phyloP scores from a whole-genome alignment of 2,113 vertebrate species.

The Gobiocypris rarus region DNA sequence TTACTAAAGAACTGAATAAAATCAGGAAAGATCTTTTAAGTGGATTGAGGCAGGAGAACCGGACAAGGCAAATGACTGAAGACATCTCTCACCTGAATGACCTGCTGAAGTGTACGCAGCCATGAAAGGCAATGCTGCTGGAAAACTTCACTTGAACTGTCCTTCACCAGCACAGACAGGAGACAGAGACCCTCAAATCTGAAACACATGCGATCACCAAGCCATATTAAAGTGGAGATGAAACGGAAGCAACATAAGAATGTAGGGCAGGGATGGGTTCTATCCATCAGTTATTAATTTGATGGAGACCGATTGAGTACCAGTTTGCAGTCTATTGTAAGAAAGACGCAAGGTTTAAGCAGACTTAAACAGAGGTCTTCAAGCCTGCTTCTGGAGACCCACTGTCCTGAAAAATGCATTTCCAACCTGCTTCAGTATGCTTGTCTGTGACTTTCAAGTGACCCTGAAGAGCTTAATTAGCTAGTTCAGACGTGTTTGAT shows the following conservation, averaged over 20 bases:
- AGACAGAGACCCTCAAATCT: constrained; percentile 89
- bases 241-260: not conserved
- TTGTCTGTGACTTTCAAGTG: no score
- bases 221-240: not conserved
- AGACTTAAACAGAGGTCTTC: no score
- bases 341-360: not conserved
- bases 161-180: constrained; percentile 85
- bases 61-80: no score
- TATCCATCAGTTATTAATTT: not conserved
- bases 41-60: not conserved
- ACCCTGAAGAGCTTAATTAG: no score
- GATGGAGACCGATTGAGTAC: not conserved
- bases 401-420: no score
- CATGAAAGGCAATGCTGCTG: constrained; percentile 87
- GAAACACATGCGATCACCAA: constrained; percentile 3
- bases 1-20: constrained; percentile 52
- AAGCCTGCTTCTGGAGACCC: no score
- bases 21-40: not conserved
- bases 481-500: no score
- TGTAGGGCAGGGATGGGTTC: not conserved
- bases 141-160: constrained; percentile 87
- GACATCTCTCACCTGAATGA: constrained; percentile 81
- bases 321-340: not conserved
- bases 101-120: constrained; percentile 86
- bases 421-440: no score